Evolutionary conservation across 1,140 invertebrate species (phyloP).

Genomic region (Leucophenga varia): DNA sequence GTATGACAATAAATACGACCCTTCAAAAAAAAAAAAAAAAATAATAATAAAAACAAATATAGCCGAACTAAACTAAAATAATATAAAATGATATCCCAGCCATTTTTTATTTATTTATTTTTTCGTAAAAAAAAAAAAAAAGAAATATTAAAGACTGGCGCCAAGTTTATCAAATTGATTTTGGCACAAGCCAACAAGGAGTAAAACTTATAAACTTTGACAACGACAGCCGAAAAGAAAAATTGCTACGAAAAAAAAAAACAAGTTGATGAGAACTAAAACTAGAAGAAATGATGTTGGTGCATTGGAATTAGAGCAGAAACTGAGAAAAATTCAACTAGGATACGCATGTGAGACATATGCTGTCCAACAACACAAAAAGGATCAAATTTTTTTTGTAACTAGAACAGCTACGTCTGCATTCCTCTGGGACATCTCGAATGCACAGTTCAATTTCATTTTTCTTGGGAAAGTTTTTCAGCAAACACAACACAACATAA

Average conservation of each 20-base stretch:
- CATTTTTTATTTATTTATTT: neutral
- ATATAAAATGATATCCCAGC: slow-evolving; percentile 2
- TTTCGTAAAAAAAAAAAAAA: slow-evolving; percentile 17
- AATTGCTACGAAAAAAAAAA: neutral
- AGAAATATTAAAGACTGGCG: slow-evolving; percentile 48
- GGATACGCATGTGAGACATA: no score
- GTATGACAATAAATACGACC: slow-evolving; percentile 32
- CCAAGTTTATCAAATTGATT: slow-evolving; percentile 51
- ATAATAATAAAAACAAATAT: slow-evolving; percentile 17
- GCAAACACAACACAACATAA: no score
- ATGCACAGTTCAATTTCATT: slow-evolving; percentile 45
- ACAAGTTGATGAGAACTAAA: neutral
- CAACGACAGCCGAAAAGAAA: slow-evolving; percentile 10
- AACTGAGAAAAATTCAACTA: no score
- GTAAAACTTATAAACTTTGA: no score
- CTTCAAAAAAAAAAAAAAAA: slow-evolving; percentile 1
- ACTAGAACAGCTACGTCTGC: slow-evolving; percentile 27
- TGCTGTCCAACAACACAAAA: no score
- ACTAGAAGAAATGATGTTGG: slow-evolving; percentile 4
- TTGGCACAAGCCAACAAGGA: slow-evolving; percentile 45
- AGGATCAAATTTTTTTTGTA: no score
- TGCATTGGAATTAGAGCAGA: slow-evolving; percentile 19
- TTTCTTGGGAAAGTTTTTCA: no score
- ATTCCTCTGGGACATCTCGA: slow-evolving; percentile 34
- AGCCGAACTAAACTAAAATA: no score